Percentiles rank a stretch among this genome's conserved stretches.
phyloP scores from a whole-genome alignment of 2,797 vertebrate genomes.

The Triplophysa bombifrons region DNA sequence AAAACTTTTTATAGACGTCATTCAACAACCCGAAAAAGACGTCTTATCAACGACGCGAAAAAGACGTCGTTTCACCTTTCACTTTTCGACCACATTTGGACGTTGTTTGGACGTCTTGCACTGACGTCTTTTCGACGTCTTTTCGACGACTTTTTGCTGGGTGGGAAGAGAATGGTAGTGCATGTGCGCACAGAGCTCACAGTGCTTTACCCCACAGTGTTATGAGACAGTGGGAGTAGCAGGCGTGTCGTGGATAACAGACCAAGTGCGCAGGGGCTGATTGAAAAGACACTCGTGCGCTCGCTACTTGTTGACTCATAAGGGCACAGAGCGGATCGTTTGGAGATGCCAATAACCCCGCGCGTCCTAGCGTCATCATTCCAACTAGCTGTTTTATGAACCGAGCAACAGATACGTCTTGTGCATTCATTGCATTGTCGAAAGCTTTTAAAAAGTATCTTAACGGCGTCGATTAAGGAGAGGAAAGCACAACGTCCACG shows the following conservation, averaged over 20 bases:
- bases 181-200: constrained; percentile 3
- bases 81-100: too few relatives aligned
- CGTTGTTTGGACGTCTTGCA: too few relatives aligned
- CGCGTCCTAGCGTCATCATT: not conserved
- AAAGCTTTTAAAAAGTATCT: not conserved
- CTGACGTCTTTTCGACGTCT: too few relatives aligned
- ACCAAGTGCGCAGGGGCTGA: not conserved
- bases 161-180: not conserved
- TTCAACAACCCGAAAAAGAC: too few relatives aligned
- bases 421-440: not conserved
- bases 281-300: constrained; percentile 12
- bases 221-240: not conserved
- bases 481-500: not conserved
- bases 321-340: constrained; percentile 13
- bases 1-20: too few relatives aligned
- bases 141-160: too few relatives aligned
- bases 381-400: not conserved
- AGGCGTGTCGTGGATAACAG: constrained; percentile 1
- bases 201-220: not conserved
- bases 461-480: not conserved
- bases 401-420: not conserved
- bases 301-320: constrained; percentile 33
- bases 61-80: too few relatives aligned
- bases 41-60: too few relatives aligned
- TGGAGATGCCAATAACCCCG: constrained; percentile 5